phyloP scores from a whole-genome alignment of 1,140 invertebrate genomes.

The Coptotermes formosanus region DNA sequence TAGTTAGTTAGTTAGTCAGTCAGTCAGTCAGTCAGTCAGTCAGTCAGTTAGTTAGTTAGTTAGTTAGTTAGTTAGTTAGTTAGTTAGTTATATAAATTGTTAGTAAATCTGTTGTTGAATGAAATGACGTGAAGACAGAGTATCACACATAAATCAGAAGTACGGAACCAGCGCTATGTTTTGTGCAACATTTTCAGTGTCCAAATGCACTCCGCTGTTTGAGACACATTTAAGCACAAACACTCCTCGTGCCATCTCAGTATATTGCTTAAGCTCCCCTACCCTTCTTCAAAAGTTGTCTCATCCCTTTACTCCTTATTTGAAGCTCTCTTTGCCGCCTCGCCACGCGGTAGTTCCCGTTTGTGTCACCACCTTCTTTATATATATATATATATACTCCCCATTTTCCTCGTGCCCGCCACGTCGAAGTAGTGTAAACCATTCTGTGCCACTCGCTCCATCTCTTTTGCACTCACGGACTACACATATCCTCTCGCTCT shows the following conservation, averaged over 20 bases:
- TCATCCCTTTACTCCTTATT: neutral
- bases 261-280: neutral
- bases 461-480: neutral
- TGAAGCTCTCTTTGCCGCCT: neutral
- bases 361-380: neutral
- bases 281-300: neutral
- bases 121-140: too few relatives aligned
- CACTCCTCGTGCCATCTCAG: neutral
- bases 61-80: too few relatives aligned
- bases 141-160: neutral
- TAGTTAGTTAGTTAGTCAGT: too few relatives aligned
- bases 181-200: neutral
- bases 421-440: conserved; percentile 15
- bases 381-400: neutral
- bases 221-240: neutral
- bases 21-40: too few relatives aligned
- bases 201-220: neutral
- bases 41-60: too few relatives aligned
- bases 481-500: neutral
- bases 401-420: neutral
- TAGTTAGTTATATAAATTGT: too few relatives aligned
- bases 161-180: neutral
- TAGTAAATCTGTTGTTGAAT: too few relatives aligned
- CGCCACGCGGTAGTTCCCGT: neutral
- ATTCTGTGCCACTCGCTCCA: neutral